Conservation (phyloP, 1,140 invertebrate genomes). For the Campoletis sonorensis region DNA sequence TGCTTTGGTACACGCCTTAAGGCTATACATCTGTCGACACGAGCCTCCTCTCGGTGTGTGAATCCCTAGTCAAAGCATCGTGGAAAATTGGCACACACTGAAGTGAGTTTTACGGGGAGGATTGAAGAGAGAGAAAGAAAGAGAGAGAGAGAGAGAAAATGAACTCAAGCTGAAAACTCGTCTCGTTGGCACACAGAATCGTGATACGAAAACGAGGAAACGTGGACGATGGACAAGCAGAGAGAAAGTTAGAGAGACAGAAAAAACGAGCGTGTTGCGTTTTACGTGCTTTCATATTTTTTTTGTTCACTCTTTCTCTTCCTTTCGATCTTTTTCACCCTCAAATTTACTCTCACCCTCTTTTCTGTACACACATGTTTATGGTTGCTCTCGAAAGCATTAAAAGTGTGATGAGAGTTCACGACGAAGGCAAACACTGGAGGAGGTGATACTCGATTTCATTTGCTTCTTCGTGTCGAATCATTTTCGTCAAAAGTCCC, state of each 20-base stretch:
- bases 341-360: background rate
- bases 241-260: background rate
- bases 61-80: conserved; percentile 40
- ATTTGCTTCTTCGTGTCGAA: too few relatives aligned
- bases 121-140: conserved; percentile 18
- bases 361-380: background rate
- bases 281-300: background rate
- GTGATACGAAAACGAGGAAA: conserved; percentile 5
- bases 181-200: conserved; percentile 7
- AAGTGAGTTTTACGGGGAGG: conserved; percentile 26
- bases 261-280: background rate
- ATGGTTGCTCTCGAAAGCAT: conserved; percentile 25
- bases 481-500: too few relatives aligned
- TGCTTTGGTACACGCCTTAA: conserved; percentile 16
- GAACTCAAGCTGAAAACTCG: conserved; percentile 23
- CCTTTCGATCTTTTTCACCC: background rate
- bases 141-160: background rate
- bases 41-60: conserved; percentile 20
- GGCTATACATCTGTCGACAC: conserved; percentile 28
- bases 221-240: background rate
- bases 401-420: conserved; percentile 3
- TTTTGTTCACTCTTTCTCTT: background rate
- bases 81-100: conserved; percentile 30
- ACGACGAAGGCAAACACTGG: conserved; percentile 8
- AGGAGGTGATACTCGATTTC: background rate